Base-by-base conservation (phyloP, 2,113 vertebrate species). In the Cynopterus brachyotis region DNA sequence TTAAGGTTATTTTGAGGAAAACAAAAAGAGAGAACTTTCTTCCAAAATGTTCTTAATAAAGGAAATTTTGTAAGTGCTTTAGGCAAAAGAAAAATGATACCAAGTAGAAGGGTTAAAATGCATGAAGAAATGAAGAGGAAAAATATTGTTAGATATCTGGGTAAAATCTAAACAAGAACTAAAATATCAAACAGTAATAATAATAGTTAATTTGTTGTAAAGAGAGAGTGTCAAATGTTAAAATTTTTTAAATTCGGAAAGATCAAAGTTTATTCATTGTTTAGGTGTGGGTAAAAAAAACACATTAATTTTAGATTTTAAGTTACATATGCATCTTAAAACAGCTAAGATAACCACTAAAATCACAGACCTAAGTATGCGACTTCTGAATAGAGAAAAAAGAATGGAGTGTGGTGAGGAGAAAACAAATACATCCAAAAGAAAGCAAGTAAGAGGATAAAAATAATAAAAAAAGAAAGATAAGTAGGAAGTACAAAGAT, bases 141-240 rank as follows among this genome's bases (percentile, higher is more conserved):
- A 94, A 87, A 26, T 40, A 76, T 26, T 90, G 9, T 67, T 90
- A 72, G 32, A 75, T 35, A 91, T 10, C 5, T 60, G 6, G 5
- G 13, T 80, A 86, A 79, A 72, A 72, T 80, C 30, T 55, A 80
- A 76, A 47, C 5, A 87, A 60, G 42, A 24, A 55, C 20, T 37
- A 79, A 86, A 78, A 96, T 59, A 91, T 70, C 62, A 81, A 42
- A 45, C 12, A 91, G 24, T 40, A 95, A 91, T 22, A 66, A 53
- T 66, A 47, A 70, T 32, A 24, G 82, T 45, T 60, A 91, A 91
- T 81, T 53, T 82, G 67, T 70, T 81, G 76, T 67, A 87, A 66
- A 73, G 16, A 79, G 1, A 17, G 37, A 50, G 12, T 59, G n/a
- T 47, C 24, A 73, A 60, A 32, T 15, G 30, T 24, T 75, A 60